These are phyloP conservation scores for Oceanites oceanicus DNA, from an alignment of 2,113 vertebrate species.

Conservation along the genomic window DNA sequence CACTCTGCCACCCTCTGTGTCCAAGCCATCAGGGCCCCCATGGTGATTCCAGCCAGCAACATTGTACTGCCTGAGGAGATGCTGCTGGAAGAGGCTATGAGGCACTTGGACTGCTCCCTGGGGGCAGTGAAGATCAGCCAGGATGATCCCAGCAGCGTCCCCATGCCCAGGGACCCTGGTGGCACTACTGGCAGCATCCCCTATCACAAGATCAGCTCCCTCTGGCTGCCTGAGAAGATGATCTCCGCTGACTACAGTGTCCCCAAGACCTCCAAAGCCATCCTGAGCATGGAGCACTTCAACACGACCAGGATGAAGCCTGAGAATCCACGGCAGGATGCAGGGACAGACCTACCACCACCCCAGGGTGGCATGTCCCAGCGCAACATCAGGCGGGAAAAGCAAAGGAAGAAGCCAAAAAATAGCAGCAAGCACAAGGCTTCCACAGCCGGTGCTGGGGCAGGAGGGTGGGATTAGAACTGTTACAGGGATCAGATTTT, in stretches of 20 bases:
- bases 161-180: neutral
- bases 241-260: conserved; percentile 47
- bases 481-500: accelerated
- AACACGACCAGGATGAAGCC: neutral
- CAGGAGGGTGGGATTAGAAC: neutral
- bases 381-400: neutral
- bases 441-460: neutral
- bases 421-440: neutral
- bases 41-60: neutral
- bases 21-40: neutral
- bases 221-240: conserved; percentile 33
- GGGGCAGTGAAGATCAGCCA: neutral
- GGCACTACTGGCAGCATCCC: neutral
- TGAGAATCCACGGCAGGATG: neutral
- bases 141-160: neutral
- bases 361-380: neutral
- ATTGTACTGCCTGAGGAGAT: neutral
- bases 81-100: conserved; percentile 38
- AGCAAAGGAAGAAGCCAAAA: neutral
- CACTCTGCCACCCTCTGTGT: neutral
- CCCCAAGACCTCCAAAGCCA: neutral
- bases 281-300: neutral
- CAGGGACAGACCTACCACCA: too few relatives aligned
- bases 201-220: too few relatives aligned
- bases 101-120: conserved; percentile 35